These are phyloP conservation scores for Microcebus murinus DNA, from an alignment of 2,113 vertebrate genomes.

Conservation along the genomic window DNA sequence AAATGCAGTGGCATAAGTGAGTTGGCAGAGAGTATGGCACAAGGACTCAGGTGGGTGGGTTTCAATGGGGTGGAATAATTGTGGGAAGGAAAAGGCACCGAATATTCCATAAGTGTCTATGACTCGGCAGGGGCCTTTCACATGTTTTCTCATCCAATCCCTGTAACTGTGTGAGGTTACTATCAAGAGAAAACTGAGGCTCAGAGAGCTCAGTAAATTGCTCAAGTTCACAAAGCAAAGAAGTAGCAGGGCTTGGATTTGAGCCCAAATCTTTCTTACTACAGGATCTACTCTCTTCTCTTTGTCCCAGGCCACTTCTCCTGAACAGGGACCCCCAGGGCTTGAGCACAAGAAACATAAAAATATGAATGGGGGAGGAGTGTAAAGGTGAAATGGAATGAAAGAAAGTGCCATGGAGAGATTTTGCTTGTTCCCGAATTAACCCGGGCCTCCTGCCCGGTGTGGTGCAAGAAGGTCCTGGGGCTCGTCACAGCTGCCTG, in stretches of 20 bases:
- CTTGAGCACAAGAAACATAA: neutral
- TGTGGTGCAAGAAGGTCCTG: neutral
- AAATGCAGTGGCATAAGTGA: neutral
- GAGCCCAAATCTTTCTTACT: neutral
- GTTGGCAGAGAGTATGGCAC: neutral
- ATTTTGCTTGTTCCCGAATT: neutral
- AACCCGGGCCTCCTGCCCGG: neutral
- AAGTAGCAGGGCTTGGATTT: neutral
- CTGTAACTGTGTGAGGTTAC: neutral
- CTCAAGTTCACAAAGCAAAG: neutral
- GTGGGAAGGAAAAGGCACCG: neutral
- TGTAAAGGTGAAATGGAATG: neutral
- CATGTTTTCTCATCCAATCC: neutral
- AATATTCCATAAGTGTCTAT: neutral
- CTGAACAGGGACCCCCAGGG: neutral
- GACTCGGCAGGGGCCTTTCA: neutral
- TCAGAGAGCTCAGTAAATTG: neutral
- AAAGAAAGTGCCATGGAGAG: neutral
- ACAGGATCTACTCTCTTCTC: neutral
- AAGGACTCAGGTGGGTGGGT: neutral
- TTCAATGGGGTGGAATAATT: neutral
- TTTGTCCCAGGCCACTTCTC: neutral
- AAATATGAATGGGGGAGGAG: rapidly evolving
- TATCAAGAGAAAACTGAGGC: neutral
- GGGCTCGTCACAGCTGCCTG: neutral